phyloP scores from a whole-genome alignment of 2,888 invertebrate species.

The Mellilla xanthometata region DNA sequence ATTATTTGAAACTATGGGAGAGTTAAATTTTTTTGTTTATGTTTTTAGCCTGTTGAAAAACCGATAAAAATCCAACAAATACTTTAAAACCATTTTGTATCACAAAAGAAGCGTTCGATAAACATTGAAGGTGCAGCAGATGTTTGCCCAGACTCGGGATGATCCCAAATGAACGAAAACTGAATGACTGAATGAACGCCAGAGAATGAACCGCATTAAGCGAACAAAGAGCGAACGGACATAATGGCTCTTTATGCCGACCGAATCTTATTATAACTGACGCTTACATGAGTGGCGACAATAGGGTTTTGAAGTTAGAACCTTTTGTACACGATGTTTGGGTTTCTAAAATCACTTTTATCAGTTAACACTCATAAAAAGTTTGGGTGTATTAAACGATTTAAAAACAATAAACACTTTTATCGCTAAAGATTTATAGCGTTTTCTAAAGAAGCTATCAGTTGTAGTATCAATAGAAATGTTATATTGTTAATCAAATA shows the following conservation, averaged over 20 bases:
- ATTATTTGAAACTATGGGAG: too few relatives aligned
- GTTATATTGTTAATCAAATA: slow-evolving; percentile 31
- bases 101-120: slow-evolving; percentile 13
- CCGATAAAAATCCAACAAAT: slow-evolving; percentile 1
- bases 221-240: slow-evolving; percentile 52
- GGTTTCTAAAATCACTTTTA: slow-evolving; percentile 7
- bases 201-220: slow-evolving; percentile 56
- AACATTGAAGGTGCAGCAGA: slow-evolving; percentile 55
- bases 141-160: slow-evolving; percentile 56
- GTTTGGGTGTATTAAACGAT: neutral
- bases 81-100: slow-evolving; percentile 6
- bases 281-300: slow-evolving; percentile 42
- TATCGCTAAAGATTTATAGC: too few relatives aligned
- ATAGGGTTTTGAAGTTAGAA: slow-evolving; percentile 26
- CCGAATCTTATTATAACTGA: slow-evolving; percentile 69
- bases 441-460: too few relatives aligned
- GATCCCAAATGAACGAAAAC: slow-evolving; percentile 39
- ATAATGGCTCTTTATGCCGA: slow-evolving; percentile 58
- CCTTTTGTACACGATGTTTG: slow-evolving; percentile 14
- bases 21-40: too few relatives aligned
- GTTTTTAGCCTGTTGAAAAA: too few relatives aligned
- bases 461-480: too few relatives aligned
- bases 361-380: slow-evolving; percentile 1
- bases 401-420: too few relatives aligned
- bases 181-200: slow-evolving; percentile 52